Conservation (phyloP, 1,140 invertebrate species). For the Caenorhabditis remanei region DNA sequence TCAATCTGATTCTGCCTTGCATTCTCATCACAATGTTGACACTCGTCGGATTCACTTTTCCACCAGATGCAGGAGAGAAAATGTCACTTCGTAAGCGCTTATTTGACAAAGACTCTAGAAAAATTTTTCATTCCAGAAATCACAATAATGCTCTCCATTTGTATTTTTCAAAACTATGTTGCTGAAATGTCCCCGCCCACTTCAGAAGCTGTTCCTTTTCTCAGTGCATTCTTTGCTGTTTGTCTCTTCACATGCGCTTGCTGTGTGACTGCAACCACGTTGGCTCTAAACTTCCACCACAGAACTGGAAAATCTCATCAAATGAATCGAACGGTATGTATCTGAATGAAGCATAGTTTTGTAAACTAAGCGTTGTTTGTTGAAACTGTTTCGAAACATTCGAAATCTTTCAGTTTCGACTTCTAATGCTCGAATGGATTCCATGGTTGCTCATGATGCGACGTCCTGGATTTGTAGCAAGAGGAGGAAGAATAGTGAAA, state of each 20-base stretch:
- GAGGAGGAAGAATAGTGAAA: slow-evolving; percentile 37
- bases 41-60: slow-evolving; percentile 95
- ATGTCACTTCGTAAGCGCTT: slow-evolving; percentile 86
- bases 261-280: slow-evolving; percentile 96
- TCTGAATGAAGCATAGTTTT: too few species aligned
- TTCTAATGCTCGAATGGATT: slow-evolving; percentile 66
- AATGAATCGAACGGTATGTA: slow-evolving; percentile 94
- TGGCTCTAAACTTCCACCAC: slow-evolving; percentile 99
- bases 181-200: slow-evolving; percentile 89
- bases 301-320: slow-evolving; percentile 90
- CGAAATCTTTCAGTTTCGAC: slow-evolving; percentile 59
- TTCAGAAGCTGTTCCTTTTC: slow-evolving; percentile 94
- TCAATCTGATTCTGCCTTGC: slow-evolving; percentile 99
- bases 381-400: too few species aligned
- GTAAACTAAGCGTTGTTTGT: too few species aligned
- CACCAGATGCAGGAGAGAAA: slow-evolving; percentile 98
- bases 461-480: slow-evolving; percentile 63
- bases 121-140: slow-evolving; percentile 86
- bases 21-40: slow-evolving; percentile 98
- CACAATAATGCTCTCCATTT: slow-evolving; percentile 80
- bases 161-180: slow-evolving; percentile 79
- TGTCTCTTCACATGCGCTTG: slow-evolving; percentile 99
- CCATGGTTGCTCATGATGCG: slow-evolving; percentile 68
- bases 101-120: not conserved
- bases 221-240: slow-evolving; percentile 99